Evolutionary conservation across 2,888 invertebrate genomes (phyloP), one percentile per base, ranked within the genome.

Genomic region (Brachyopa scutellaris): DNA sequence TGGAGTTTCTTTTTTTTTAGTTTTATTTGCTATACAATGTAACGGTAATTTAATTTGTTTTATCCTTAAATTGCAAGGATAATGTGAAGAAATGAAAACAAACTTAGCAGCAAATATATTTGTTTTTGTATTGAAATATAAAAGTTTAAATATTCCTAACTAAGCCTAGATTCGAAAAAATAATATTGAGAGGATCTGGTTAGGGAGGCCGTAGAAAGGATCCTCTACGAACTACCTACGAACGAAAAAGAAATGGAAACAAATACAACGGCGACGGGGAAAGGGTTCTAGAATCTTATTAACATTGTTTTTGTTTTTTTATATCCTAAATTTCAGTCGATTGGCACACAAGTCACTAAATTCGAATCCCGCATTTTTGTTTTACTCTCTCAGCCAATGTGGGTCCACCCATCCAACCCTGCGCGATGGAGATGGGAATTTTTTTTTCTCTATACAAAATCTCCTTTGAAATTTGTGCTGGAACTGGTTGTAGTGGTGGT

Each of bases 271-370:
- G 33, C 23, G 19, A 51, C 13, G 31, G 17, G 49, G 49, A 42
- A 42, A 29, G 62, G 49, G 53, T 61, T 70, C 47, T 64, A 77
- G 55, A 77, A 62, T 66, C 11, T 33, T 76, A 82, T 61, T 62
- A 64, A 64, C 70, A 64, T 55, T 80, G 19, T 15, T 57, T 40
- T 19, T 38, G 7, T 74, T 74, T 66, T 49, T 67, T 70, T 77
- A 66, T 64, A 82, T 72, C 45, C 82, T 82, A 82, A 82, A 70
- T 80, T 82, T 90, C 90, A 90, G 90, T 90, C 90, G 87, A 89
- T 90, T 90, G 90, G 90, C 90, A 90, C 90, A 89, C 88, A 89
- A 88, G 88, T 88, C 88, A 87, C 87, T 88, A 84, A 85, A 86
- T 85, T 86, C 84, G 85, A 85, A 85, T 74, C 66, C 62, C 51